Percentiles rank a stretch among this genome's conserved stretches.
Evolutionary conservation across 2,797 vertebrate genomes (phyloP).

Genomic region (Esox lucius): DNA sequence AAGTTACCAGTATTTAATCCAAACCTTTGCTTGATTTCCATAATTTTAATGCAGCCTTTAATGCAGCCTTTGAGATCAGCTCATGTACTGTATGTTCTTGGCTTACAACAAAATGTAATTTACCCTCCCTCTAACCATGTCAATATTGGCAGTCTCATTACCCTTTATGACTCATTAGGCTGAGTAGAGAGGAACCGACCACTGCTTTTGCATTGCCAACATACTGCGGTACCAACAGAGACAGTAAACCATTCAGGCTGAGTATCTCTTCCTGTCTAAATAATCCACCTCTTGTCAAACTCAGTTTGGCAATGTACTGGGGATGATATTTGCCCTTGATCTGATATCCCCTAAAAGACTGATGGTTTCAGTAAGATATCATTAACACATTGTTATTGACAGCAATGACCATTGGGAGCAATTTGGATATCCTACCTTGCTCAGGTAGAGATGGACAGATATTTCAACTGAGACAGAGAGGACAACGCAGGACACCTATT

Average conservation of each 20-base stretch:
- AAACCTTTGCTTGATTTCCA: slow-evolving; percentile 23
- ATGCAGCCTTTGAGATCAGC: slow-evolving; percentile 24
- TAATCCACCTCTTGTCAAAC: too few species aligned
- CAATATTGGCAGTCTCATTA: slow-evolving; percentile 26
- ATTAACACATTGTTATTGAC: too few species aligned
- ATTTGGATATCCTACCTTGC: too few species aligned
- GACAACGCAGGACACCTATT: too few species aligned
- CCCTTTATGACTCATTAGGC: slow-evolving; percentile 43
- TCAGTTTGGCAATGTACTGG: too few species aligned
- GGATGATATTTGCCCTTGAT: too few species aligned
- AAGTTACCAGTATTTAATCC: slow-evolving; percentile 14
- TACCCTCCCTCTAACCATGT: slow-evolving; percentile 12
- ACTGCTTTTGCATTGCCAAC: slow-evolving; percentile 28
- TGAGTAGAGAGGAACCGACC: slow-evolving; percentile 30
- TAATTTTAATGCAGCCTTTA: slow-evolving; percentile 10
- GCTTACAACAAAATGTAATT: slow-evolving; percentile 10
- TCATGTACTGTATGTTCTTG: slow-evolving; percentile 28
- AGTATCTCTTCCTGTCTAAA: too few species aligned
- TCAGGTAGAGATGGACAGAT: too few species aligned
- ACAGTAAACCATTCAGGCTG: background rate
- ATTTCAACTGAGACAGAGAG: too few species aligned
- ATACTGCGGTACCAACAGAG: slow-evolving; percentile 9
- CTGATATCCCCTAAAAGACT: too few species aligned
- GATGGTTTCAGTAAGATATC: too few species aligned
- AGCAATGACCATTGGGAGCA: too few species aligned